phyloP scores from a whole-genome alignment of 1,140 invertebrate species.

The Drosophila sechellia region DNA sequence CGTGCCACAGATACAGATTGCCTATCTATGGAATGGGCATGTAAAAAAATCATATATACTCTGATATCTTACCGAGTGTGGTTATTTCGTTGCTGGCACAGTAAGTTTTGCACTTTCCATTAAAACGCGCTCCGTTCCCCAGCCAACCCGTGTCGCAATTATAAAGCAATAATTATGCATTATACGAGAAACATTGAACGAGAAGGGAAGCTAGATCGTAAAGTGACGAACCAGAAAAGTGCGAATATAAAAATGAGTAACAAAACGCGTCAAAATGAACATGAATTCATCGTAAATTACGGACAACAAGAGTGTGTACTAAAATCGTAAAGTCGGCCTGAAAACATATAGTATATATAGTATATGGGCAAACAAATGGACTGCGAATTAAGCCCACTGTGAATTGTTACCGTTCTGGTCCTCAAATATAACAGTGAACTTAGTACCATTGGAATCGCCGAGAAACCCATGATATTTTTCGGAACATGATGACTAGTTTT shows the following conservation, averaged over 20 bases:
- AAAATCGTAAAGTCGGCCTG: slow-evolving; percentile 6
- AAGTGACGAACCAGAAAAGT: slow-evolving; percentile 51
- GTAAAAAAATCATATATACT: slow-evolving; percentile 69
- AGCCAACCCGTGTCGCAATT: slow-evolving; percentile 15
- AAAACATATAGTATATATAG: slow-evolving; percentile 23
- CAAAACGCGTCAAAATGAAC: slow-evolving; percentile 46
- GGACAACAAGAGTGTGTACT: slow-evolving; percentile 40
- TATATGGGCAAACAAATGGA: neutral
- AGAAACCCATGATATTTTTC: neutral
- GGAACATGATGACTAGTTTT: neutral
- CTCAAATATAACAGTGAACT: neutral
- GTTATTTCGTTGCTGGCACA: slow-evolving; percentile 78
- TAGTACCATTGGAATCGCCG: neutral
- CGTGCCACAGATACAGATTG: slow-evolving; percentile 81
- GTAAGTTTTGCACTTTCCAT: slow-evolving; percentile 82
- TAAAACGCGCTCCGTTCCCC: slow-evolving; percentile 61
- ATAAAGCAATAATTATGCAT: slow-evolving; percentile 28
- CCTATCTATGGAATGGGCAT: slow-evolving; percentile 82
- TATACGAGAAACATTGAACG: slow-evolving; percentile 19
- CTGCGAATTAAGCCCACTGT: neutral
- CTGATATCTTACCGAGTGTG: slow-evolving; percentile 75
- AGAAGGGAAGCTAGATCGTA: slow-evolving; percentile 35
- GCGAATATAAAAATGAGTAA: slow-evolving; percentile 29
- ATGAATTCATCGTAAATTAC: slow-evolving; percentile 73
- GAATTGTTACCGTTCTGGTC: neutral